Percentiles rank a stretch among this genome's conserved stretches.
Conservation (phyloP, 2,113 vertebrate species). For the Gavialis gangeticus region DNA sequence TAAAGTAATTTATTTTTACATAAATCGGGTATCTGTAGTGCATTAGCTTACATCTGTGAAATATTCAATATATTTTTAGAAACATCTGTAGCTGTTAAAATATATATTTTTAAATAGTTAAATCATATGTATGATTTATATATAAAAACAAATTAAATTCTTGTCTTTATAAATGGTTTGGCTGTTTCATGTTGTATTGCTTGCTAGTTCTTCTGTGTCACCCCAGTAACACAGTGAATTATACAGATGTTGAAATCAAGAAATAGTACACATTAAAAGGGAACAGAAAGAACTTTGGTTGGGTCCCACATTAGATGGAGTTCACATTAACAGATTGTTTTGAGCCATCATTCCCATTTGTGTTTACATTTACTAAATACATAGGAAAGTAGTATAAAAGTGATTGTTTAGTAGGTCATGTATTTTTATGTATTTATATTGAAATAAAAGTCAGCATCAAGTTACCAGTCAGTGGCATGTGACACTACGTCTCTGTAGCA, state of each 20-base stretch:
- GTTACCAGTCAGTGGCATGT: not conserved
- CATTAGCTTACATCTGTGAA: not conserved
- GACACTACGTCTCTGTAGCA: no score
- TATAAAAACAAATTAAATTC: not conserved
- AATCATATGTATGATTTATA: fast-evolving
- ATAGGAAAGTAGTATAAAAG: not conserved
- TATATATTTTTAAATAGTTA: not conserved
- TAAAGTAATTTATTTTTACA: not conserved
- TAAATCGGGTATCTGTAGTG: not conserved
- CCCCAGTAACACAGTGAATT: not conserved
- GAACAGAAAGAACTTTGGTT: not conserved
- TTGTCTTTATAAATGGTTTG: not conserved
- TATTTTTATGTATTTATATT: not conserved
- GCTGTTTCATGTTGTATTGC: not conserved
- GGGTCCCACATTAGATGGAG: no score
- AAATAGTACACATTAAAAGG: not conserved
- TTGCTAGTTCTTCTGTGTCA: not conserved
- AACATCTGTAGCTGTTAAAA: not conserved
- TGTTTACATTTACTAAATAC: not conserved
- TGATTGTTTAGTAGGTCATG: no score
- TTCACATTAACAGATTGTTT: no score
- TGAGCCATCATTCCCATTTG: not conserved
- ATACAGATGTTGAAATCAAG: not conserved
- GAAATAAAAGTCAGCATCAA: not conserved
- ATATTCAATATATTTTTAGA: not conserved